These are phyloP conservation scores for Polymixis lichenea DNA, from an alignment of 2,888 invertebrate genomes.

Conservation along the genomic window DNA sequence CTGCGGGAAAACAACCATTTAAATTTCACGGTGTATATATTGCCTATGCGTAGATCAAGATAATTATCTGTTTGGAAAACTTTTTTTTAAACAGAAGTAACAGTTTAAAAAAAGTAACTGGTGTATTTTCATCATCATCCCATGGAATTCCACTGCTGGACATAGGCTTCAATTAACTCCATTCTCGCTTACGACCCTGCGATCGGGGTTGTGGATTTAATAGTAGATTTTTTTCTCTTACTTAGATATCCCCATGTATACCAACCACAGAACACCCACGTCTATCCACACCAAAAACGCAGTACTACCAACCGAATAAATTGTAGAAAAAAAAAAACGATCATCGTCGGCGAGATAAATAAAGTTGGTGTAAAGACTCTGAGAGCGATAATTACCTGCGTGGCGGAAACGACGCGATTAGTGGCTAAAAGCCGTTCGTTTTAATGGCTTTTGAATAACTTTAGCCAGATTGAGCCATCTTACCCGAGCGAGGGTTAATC, in stretches of 20 bases:
- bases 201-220: not conserved
- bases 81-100: no score
- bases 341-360: conserved; percentile 70
- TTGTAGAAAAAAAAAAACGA: conserved; percentile 60
- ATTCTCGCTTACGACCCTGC: not conserved
- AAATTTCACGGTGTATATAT: no score
- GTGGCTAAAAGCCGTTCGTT: conserved; percentile 79
- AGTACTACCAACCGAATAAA: conserved; percentile 60
- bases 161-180: not conserved
- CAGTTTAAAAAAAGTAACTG: no score
- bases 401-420: conserved; percentile 86
- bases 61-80: no score
- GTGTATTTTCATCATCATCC: no score
- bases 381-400: conserved; percentile 68
- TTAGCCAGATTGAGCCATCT: conserved; percentile 74
- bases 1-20: no score
- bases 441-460: conserved; percentile 84
- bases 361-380: conserved; percentile 60
- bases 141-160: not conserved
- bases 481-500: conserved; percentile 41
- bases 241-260: no score
- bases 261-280: conserved; percentile 69
- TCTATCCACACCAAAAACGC: conserved; percentile 63
- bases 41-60: no score
- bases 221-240: no score